Evolutionary conservation across 2,888 invertebrate genomes (phyloP).

Genomic region (Thera obeliscata): DNA sequence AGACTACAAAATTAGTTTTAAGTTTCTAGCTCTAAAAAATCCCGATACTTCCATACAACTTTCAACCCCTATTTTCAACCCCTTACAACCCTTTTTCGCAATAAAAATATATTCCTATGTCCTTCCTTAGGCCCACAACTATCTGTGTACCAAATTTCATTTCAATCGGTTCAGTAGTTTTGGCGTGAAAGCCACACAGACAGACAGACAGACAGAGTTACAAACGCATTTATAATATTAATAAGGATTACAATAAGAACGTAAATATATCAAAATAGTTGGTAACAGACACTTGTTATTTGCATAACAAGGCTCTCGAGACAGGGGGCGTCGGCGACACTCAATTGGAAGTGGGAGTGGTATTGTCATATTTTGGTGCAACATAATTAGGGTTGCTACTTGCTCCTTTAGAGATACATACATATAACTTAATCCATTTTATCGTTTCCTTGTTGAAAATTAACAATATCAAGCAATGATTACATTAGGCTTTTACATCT

Average conservation of each 20-base stretch:
- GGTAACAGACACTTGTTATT: conserved; percentile 32
- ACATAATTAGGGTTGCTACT: conserved; percentile 34
- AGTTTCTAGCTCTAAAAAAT: no score
- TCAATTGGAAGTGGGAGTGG: conserved; percentile 43
- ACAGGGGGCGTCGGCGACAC: conserved; percentile 33
- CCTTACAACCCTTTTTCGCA: no score
- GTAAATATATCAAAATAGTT: conserved; percentile 18
- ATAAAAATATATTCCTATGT: no score
- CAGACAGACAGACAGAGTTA: no score
- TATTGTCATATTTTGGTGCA: conserved; percentile 45
- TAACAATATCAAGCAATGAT: background rate
- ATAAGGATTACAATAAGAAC: background rate
- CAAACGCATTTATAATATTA: no score
- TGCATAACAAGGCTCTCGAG: conserved; percentile 41
- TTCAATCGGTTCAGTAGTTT: no score
- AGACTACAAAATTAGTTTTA: no score
- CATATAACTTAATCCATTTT: background rate
- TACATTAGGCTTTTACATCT: background rate
- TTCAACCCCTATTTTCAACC: no score
- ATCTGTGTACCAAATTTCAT: no score
- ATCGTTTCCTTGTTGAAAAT: background rate
- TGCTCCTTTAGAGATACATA: background rate
- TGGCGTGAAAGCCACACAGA: no score
- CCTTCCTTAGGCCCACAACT: no score
- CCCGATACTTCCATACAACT: no score